Evolutionary conservation across 2,888 invertebrate species (phyloP), one percentile per base, ranked within the genome.

Genomic region (Pomacea canaliculata): DNA sequence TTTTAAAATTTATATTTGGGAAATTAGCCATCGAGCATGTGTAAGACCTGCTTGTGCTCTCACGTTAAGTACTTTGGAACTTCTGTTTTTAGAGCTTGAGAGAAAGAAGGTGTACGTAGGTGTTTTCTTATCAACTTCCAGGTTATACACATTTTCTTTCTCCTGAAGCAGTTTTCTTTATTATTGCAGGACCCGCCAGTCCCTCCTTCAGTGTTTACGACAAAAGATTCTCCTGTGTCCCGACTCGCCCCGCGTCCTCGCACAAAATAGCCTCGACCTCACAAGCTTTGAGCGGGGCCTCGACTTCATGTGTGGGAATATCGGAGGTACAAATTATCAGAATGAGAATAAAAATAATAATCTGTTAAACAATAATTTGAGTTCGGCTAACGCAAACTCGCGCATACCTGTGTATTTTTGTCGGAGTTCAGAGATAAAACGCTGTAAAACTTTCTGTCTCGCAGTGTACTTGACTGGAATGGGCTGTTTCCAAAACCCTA

Each of bases 391-490:
- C 19, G 63, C 63, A 63, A 0, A 51, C 51, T 13, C 51, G 16
- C 16, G 2, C 51, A 8, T 0, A 51, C 0, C 51, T 13, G 12
- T 4, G 37, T 67, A 37, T 67, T 37, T 16, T 23, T 37, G 67
- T 27, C 10, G 9, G 37, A 67, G 37, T 37, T 67, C 18, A 18
- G 23, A 37, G 5, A 18, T 67, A 9, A 18, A 18, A 27, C 23
- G 65, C 27, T 0, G 5, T 1, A 1, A 37, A 18, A 23, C 63
- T 12, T 63, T 62, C 10, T 9, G 51, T 1, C 23, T 69, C 67
- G n/a, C 79, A 81, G 81, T 81, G 56, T 81, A 81, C 74, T 69
- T 80, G 51, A 63, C 59, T 18, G 81, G 81, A 9, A 56, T 80
- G 23, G 73, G 76, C 46, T 81, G 80, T 63, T 80, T 80, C 78